A percentile compares a stretch with the other conserved stretches of the same genome.
These are phyloP conservation scores for Falco peregrinus DNA, from an alignment of 2,797 vertebrate species.

Conservation along the genomic window DNA sequence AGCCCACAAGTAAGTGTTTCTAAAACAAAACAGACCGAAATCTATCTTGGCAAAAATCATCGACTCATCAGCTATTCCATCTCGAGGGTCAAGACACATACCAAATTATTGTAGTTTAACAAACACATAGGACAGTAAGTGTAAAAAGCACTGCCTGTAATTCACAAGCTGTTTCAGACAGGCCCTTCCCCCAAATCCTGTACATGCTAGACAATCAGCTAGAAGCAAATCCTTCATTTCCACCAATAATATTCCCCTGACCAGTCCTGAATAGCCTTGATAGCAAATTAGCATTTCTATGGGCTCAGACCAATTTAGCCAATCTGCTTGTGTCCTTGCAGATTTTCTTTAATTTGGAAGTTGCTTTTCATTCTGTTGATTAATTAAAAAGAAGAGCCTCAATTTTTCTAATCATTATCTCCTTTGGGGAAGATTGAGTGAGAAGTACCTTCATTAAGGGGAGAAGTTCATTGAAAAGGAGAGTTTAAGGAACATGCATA, in stretches of 20 bases:
- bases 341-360: not conserved
- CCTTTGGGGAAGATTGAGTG: not conserved
- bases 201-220: not conserved
- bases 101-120: not conserved
- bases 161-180: not conserved
- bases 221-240: constrained; percentile 59
- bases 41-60: not conserved
- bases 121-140: not conserved
- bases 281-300: constrained; percentile 62
- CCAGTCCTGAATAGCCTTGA: constrained; percentile 53
- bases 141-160: not conserved
- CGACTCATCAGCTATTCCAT: not conserved
- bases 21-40: no score
- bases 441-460: not conserved
- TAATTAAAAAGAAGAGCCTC: not conserved
- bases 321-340: not conserved
- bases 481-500: not conserved
- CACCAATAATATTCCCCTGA: constrained; percentile 63
- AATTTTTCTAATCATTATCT: not conserved
- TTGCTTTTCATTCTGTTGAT: not conserved
- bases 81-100: not conserved
- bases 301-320: not conserved
- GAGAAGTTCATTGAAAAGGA: not conserved
- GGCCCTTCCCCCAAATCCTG: constrained; percentile 58
- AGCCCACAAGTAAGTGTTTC: not conserved